These are phyloP conservation scores for Alosa alosa DNA, from an alignment of 2,113 vertebrate species.

Conservation along the genomic window DNA sequence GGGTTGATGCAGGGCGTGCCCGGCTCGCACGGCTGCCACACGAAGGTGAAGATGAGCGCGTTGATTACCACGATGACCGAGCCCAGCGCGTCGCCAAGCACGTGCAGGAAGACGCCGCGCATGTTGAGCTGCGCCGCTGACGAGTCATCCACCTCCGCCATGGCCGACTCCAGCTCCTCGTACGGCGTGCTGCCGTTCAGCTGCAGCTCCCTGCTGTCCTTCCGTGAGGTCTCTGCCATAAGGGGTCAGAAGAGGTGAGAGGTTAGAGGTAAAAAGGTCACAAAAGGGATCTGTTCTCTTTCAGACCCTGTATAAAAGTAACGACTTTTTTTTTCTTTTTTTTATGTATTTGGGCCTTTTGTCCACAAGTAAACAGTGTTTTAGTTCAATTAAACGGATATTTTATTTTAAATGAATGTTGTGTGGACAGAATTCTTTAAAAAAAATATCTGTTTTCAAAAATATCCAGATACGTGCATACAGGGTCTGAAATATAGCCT, in stretches of 20 bases:
- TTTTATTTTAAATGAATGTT: too few relatives aligned
- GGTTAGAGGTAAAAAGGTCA: background rate
- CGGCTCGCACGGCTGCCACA: constrained; percentile 82
- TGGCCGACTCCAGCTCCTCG: constrained; percentile 71
- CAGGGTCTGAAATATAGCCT: background rate
- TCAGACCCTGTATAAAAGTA: too few relatives aligned
- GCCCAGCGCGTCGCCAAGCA: constrained; percentile 93
- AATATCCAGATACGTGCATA: too few relatives aligned
- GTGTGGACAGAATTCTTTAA: too few relatives aligned
- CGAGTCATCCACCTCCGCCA: constrained; percentile 66
- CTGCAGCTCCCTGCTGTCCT: constrained; percentile 74
- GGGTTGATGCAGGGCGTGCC: constrained; percentile 77
- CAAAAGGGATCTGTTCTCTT: background rate
- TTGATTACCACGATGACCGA: constrained; percentile 97
- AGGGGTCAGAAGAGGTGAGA: background rate
- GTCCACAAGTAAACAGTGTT: too few relatives aligned
- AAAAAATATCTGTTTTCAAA: too few relatives aligned
- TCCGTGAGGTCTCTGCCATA: constrained; percentile 68
- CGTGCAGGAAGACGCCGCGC: constrained; percentile 97
- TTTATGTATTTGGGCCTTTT: too few relatives aligned
- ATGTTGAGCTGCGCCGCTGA: constrained; percentile 89
- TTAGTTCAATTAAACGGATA: too few relatives aligned
- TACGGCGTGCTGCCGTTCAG: constrained; percentile 82
- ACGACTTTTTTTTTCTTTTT: too few relatives aligned
- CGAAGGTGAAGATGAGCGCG: constrained; percentile 84